These are phyloP conservation scores for Ceriagrion tenellum DNA, from an alignment of 2,888 invertebrate genomes.

Conservation along the genomic window DNA sequence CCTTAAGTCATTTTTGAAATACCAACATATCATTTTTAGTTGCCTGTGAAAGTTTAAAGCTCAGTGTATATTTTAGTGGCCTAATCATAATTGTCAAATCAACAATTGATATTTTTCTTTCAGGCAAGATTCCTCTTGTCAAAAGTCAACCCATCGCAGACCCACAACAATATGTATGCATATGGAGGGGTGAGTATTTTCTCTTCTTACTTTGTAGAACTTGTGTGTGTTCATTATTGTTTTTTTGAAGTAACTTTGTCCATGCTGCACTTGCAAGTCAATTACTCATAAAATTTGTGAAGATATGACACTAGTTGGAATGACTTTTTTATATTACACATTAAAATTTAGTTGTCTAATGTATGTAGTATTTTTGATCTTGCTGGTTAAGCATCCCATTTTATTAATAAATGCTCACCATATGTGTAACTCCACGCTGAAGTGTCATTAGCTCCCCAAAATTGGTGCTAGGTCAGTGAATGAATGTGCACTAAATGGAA, in stretches of 20 bases:
- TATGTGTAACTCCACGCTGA: not conserved
- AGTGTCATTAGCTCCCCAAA: not conserved
- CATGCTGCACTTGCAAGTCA: conserved; percentile 77
- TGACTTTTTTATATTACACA: not conserved
- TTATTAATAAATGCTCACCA: not conserved
- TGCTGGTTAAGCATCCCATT: not conserved
- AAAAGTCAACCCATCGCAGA: conserved; percentile 99
- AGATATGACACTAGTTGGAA: not conserved
- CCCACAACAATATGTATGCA: conserved; percentile 99
- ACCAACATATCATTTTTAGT: no score
- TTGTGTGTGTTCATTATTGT: conserved; percentile 72
- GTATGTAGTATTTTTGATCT: not conserved
- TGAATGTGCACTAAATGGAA: no score
- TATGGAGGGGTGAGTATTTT: conserved; percentile 90
- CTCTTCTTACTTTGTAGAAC: conserved; percentile 58
- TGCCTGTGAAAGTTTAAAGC: no score
- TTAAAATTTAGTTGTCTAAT: not conserved
- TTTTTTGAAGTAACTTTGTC: conserved; percentile 75
- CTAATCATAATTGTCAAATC: no score
- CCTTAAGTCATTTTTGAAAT: no score
- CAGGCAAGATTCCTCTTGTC: conserved; percentile 97
- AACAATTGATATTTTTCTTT: conserved; percentile 74
- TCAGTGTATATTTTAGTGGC: no score
- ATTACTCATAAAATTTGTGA: not conserved
- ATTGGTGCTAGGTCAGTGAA: no score